These are phyloP conservation scores for Catharus minimus DNA, from an alignment of 2,113 vertebrate species.

Conservation along the genomic window DNA sequence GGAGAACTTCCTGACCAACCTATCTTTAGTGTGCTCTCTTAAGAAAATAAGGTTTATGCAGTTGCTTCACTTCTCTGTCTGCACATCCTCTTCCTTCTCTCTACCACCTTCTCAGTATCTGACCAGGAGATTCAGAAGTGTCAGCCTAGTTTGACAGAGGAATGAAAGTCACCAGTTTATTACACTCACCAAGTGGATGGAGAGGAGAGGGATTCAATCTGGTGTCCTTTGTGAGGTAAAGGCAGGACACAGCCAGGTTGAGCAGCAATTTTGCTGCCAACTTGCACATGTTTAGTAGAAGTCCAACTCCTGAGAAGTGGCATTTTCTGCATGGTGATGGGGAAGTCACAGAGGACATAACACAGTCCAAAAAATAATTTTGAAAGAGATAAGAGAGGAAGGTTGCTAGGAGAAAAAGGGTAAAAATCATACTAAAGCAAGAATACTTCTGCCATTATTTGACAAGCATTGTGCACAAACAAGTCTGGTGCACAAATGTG, in stretches of 20 bases:
- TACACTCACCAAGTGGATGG: not conserved
- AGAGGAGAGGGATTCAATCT: not conserved
- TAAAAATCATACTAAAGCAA: not conserved
- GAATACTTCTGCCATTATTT: not conserved
- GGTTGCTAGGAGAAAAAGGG: not conserved
- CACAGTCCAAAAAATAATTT: not conserved
- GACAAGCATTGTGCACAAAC: not conserved
- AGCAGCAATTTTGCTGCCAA: not conserved
- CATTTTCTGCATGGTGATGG: not conserved
- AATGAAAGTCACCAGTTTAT: not conserved
- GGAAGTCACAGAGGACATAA: not conserved
- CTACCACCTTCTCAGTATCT: not conserved
- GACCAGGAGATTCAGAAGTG: not conserved
- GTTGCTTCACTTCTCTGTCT: not conserved
- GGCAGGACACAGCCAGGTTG: not conserved
- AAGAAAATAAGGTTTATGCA: not conserved
- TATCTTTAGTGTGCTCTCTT: not conserved
- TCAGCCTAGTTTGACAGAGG: not conserved
- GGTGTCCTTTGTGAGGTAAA: not conserved
- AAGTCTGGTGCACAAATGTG: slow-evolving; percentile 27
- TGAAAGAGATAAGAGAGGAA: not conserved
- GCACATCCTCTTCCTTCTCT: not conserved
- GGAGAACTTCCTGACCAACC: not conserved
- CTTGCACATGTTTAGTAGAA: rapidly evolving
- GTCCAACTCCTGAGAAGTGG: not conserved